Percentiles rank a stretch among this genome's conserved stretches.
Conservation (phyloP, 2,113 vertebrate species). For the Pseudonaja textilis region DNA sequence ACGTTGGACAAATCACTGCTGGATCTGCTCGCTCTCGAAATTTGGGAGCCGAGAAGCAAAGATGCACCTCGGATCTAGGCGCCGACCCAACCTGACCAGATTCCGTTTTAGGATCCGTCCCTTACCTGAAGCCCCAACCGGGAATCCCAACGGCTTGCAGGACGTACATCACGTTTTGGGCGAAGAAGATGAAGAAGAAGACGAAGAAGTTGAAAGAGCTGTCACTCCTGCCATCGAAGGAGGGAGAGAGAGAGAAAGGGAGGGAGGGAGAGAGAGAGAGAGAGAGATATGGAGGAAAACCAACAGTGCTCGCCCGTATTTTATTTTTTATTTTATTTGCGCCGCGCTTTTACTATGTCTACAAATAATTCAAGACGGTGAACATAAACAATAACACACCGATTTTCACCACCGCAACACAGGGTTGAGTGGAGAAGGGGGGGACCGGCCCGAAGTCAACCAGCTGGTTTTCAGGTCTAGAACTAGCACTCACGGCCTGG, state of each 20-base stretch:
- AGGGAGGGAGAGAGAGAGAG: neutral
- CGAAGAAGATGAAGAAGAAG: constrained; percentile 97
- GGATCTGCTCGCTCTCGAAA: neutral
- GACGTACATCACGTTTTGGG: constrained; percentile 83
- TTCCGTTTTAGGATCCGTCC: neutral
- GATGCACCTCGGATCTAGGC: neutral
- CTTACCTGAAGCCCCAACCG: constrained; percentile 91
- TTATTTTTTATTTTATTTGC: too few relatives aligned
- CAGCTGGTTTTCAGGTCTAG: too few relatives aligned
- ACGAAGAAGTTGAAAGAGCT: constrained; percentile 98
- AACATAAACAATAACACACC: too few relatives aligned
- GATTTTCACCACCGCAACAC: too few relatives aligned
- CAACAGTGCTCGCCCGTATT: too few relatives aligned
- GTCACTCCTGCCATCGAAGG: constrained; percentile 80
- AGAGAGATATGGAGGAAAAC: neutral
- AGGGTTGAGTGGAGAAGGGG: too few relatives aligned
- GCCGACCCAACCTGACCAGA: fast-evolving
- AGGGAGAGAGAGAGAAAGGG: neutral
- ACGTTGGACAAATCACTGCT: neutral
- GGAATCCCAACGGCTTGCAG: constrained; percentile 93
- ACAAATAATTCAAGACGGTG: too few relatives aligned
- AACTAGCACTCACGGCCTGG: too few relatives aligned
- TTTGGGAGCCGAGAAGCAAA: neutral
- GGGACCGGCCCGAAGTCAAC: neutral
- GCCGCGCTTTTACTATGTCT: too few relatives aligned